These are phyloP conservation scores for Steatocranus sp. DNA, from an alignment of 2,797 vertebrate genomes.

Conservation along the genomic window DNA sequence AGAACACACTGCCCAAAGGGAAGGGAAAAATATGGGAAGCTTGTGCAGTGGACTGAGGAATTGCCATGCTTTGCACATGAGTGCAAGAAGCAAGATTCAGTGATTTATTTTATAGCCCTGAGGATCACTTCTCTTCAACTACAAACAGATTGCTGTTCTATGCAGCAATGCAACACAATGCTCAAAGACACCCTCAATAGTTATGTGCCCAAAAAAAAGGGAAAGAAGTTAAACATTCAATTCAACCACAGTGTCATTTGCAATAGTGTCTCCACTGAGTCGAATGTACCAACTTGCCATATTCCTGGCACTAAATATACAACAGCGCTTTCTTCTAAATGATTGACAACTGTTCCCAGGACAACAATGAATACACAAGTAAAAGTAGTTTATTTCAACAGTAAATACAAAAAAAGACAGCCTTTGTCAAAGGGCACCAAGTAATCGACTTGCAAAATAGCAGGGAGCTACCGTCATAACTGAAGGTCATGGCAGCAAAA, in stretches of 20 bases:
- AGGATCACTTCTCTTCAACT: slow-evolving; percentile 58
- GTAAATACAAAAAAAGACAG: slow-evolving; percentile 23
- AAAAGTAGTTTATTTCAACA: slow-evolving; percentile 36
- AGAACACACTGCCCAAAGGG: slow-evolving; percentile 63
- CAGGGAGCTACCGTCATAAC: slow-evolving; percentile 33
- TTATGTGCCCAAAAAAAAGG: neutral
- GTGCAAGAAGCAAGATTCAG: slow-evolving; percentile 63
- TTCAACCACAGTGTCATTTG: neutral
- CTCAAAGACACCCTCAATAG: neutral
- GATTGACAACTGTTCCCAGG: neutral
- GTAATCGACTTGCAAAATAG: slow-evolving; percentile 56
- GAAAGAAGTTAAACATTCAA: neutral
- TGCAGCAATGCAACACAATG: slow-evolving; percentile 1
- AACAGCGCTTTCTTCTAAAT: neutral
- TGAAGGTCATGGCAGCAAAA: slow-evolving; percentile 50
- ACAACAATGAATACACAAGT: slow-evolving; percentile 10
- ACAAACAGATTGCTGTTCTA: slow-evolving; percentile 19
- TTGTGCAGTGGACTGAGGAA: slow-evolving; percentile 69
- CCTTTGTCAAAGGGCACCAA: slow-evolving; percentile 52
- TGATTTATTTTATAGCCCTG: slow-evolving; percentile 50
- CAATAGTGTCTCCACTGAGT: neutral
- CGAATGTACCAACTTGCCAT: neutral
- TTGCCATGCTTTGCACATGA: slow-evolving; percentile 65
- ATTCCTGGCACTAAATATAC: neutral
- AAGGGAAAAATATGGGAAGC: slow-evolving; percentile 32